These are phyloP conservation scores for Saxidomus purpurata DNA, from an alignment of 1,140 invertebrate species.

Conservation along the genomic window DNA sequence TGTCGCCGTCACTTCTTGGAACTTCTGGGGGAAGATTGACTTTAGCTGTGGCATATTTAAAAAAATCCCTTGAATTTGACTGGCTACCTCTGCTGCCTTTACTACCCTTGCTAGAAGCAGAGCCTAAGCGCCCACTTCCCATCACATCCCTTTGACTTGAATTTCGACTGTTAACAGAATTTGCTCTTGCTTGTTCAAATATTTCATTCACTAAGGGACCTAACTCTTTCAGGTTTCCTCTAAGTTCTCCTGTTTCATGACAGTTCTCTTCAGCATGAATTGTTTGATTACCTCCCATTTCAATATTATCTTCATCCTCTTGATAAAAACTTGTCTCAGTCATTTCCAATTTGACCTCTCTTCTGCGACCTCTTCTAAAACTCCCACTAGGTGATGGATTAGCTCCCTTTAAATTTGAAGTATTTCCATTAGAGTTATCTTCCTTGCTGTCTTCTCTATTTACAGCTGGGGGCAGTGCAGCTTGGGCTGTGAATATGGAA, in stretches of 20 bases:
- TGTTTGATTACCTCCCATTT: constrained; percentile 58
- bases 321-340: constrained; percentile 68
- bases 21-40: constrained; percentile 38
- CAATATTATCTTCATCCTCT: constrained; percentile 67
- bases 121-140: constrained; percentile 57
- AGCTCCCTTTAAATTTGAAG: constrained; percentile 60
- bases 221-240: constrained; percentile 57
- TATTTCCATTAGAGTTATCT: constrained; percentile 43
- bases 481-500: constrained; percentile 52
- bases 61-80: constrained; percentile 23
- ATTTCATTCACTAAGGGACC: constrained; percentile 63
- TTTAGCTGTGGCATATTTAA: constrained; percentile 58
- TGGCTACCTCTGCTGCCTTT: constrained; percentile 41
- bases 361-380: constrained; percentile 53
- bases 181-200: constrained; percentile 62
- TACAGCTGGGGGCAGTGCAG: constrained; percentile 26
- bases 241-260: constrained; percentile 52
- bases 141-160: constrained; percentile 37
- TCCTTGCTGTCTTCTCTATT: constrained; percentile 20
- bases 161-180: constrained; percentile 26
- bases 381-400: constrained; percentile 62
- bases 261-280: constrained; percentile 55
- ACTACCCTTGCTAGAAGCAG: constrained; percentile 58
- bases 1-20: constrained; percentile 36
- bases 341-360: constrained; percentile 65